These are phyloP conservation scores for Oreochromis mossambicus DNA, from an alignment of 2,797 vertebrate genomes.

Conservation along the genomic window DNA sequence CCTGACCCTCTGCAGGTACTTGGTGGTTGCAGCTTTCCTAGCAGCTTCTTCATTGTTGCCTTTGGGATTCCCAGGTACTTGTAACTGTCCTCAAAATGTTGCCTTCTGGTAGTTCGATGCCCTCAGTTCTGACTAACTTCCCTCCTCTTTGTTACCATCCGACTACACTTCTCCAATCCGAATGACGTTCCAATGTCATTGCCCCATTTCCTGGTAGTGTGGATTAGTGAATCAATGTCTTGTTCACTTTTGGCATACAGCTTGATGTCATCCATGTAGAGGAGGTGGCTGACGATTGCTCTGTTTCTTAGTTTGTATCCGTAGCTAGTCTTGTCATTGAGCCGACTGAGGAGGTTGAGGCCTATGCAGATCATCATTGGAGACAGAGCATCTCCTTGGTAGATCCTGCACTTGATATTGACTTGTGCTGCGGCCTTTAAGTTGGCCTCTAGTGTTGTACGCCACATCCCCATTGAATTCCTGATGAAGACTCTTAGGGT, in stretches of 20 bases:
- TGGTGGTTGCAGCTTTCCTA: too few species aligned
- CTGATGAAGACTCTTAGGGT: background rate
- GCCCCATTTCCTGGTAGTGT: background rate
- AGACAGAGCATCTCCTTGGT: background rate
- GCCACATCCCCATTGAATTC: background rate
- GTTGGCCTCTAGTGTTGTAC: background rate
- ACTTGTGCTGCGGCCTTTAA: background rate
- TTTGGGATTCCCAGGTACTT: too few species aligned
- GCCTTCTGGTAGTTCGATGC: too few species aligned
- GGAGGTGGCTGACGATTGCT: background rate
- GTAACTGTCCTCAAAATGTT: too few species aligned
- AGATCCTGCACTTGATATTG: background rate
- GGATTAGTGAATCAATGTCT: background rate
- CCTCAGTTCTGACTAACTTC: too few species aligned
- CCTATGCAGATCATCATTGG: background rate
- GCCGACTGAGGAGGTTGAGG: background rate
- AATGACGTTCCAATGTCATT: background rate
- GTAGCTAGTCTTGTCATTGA: background rate
- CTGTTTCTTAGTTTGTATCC: background rate
- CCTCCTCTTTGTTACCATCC: background rate
- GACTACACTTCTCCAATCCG: fast-evolving
- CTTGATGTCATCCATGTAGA: background rate
- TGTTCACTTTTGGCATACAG: background rate
- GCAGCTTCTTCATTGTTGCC: too few species aligned
- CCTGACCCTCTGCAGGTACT: too few species aligned